Evolutionary conservation across 2,113 vertebrate species (phyloP).

Genomic region (Irena cyanogastra): DNA sequence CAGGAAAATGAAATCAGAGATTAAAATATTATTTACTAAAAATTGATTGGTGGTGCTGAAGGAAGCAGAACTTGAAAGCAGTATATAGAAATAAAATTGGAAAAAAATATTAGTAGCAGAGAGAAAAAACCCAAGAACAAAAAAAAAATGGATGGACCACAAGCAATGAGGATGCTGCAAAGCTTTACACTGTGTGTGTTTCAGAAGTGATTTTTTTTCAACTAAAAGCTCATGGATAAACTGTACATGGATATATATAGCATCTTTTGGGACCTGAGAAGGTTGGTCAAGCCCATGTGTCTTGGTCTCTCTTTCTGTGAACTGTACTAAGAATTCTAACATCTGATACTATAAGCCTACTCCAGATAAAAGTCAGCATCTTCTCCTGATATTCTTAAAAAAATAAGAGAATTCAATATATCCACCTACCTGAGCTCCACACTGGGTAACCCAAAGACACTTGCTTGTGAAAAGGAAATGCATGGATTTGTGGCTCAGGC

Average conservation of each 20-base stretch:
- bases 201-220: neutral
- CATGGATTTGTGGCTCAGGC: neutral
- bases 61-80: neutral
- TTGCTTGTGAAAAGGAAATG: neutral
- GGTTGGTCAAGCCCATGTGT: neutral
- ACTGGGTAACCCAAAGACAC: neutral
- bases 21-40: neutral
- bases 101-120: neutral
- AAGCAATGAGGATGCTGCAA: neutral
- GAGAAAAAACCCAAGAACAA: rapidly evolving
- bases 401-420: neutral
- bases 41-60: neutral
- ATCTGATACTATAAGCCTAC: neutral
- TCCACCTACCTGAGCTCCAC: neutral
- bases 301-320: neutral
- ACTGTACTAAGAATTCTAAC: neutral
- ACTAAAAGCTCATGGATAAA: neutral
- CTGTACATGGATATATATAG: neutral
- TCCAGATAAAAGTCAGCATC: neutral
- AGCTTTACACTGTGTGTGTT: neutral
- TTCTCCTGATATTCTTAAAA: neutral
- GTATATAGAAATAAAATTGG: neutral
- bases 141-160: neutral
- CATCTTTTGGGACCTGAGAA: neutral
- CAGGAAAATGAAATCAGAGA: neutral